Conservation (phyloP, 2,888 invertebrate genomes). For the Meganola albula region DNA sequence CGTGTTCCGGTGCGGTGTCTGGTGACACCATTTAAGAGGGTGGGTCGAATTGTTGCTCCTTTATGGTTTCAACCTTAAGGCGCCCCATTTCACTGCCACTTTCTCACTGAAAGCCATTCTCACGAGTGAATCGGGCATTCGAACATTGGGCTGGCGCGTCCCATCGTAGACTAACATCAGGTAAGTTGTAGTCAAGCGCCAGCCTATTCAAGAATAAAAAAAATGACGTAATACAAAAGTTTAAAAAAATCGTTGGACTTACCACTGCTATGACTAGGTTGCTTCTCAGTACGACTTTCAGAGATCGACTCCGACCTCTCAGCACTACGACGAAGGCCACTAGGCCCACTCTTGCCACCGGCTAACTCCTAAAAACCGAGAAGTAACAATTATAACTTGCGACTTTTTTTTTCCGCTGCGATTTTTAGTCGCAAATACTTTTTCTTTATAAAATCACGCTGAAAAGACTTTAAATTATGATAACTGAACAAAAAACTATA, state of each 20-base stretch:
- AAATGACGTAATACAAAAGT: too few species aligned
- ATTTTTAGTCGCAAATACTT: constrained; percentile 9
- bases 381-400: constrained; percentile 4
- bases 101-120: too few species aligned
- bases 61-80: too few species aligned
- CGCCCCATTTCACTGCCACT: too few species aligned
- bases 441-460: not conserved
- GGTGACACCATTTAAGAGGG: too few species aligned
- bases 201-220: too few species aligned
- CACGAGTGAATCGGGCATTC: too few species aligned
- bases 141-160: too few species aligned
- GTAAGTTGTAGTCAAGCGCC: too few species aligned
- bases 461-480: not conserved
- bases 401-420: constrained; percentile 10
- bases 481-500: not conserved
- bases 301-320: constrained; percentile 46
- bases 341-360: constrained; percentile 59
- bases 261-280: constrained; percentile 53
- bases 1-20: too few species aligned
- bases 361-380: constrained; percentile 67
- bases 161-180: too few species aligned
- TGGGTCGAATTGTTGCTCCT: too few species aligned
- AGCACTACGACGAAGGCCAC: constrained; percentile 55
- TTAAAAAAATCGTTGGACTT: constrained; percentile 19
- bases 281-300: constrained; percentile 41